Percentiles rank a stretch among this genome's conserved stretches.
These are phyloP conservation scores for Rhinatrema bivittatum DNA, from an alignment of 2,797 vertebrate genomes.

Conservation along the genomic window DNA sequence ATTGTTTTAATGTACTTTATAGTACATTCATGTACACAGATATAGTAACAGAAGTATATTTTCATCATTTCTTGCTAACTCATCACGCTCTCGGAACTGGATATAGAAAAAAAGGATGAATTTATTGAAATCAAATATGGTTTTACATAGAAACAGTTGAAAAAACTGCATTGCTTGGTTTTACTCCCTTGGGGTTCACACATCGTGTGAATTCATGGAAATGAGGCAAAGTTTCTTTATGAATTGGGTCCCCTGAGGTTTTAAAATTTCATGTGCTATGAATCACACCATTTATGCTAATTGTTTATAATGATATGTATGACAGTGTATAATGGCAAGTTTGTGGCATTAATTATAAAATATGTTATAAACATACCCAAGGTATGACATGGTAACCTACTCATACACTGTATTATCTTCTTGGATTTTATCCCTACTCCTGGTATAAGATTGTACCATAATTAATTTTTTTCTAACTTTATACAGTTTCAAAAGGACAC, in stretches of 20 bases:
- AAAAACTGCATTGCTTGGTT: slow-evolving; percentile 1
- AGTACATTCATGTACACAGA: too few relatives aligned
- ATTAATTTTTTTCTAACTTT: too few relatives aligned
- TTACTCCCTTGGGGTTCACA: not conserved
- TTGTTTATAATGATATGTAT: slow-evolving; percentile 22
- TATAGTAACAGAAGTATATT: too few relatives aligned
- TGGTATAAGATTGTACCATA: too few relatives aligned
- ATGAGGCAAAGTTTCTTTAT: slow-evolving; percentile 14
- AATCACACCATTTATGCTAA: slow-evolving; percentile 12
- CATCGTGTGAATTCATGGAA: slow-evolving; percentile 12
- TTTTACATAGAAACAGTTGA: slow-evolving; percentile 16
- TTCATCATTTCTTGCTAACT: too few relatives aligned
- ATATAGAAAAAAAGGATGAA: too few relatives aligned
- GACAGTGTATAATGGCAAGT: slow-evolving; percentile 17
- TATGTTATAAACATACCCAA: slow-evolving; percentile 1
- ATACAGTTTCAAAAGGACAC: too few relatives aligned
- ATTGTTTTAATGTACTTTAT: too few relatives aligned
- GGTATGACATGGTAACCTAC: slow-evolving; percentile 1
- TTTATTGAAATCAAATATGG: too few relatives aligned
- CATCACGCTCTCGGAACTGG: too few relatives aligned
- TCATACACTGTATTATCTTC: too few relatives aligned
- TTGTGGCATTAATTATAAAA: slow-evolving; percentile 16
- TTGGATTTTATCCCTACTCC: too few relatives aligned
- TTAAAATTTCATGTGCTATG: slow-evolving; percentile 21
- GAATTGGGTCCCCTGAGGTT: slow-evolving; percentile 9